Evolutionary conservation across 37 sponge, comb jelly and placozoan species (phyloP), one percentile per base, ranked within the genome.

Genomic region (Crambe crambe): DNA sequence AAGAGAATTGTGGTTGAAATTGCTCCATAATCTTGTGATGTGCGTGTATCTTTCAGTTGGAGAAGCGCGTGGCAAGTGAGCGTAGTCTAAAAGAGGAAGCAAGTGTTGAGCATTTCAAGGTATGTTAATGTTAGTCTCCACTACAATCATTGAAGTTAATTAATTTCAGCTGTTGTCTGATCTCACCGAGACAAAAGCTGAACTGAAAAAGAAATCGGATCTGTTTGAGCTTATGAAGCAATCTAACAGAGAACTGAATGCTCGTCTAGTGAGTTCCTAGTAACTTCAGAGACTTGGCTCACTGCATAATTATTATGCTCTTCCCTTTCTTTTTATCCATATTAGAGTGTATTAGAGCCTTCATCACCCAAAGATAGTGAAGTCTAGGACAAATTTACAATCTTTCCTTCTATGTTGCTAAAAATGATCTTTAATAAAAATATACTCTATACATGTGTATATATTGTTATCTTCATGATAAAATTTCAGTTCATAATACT

Each of bases 191-290:
- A 0, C 32, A 9, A 41, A 56, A 29, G 56, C 9, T 41, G 56
- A 56, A 42, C 57, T 73, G 18, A 32, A 47, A 56, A 56, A 1
- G 3, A 18, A n/a, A 22, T 34, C 21, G 3, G 35, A 47, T 1
- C 58, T 29, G 44, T 3, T 73, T 22, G 74, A 73, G 2, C 2
- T 27, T 56, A 73, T 63, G 64, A 77, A 40, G 43, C 36, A 62
- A 26, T 63, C 77, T 5, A 77, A 77, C 26, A 42, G 31, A n/a
- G 65, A 77, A 2, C 44, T 62, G 23, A 62, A 77, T 37, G 65
- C 31, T 63, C 31, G 31, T 15, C 4, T 77, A 35, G 77, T 77
- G 31, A 77, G 77, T 73, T 25, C 20, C 3, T 38, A 12, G 15
- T 18, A 51, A 18, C 15, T 51, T 9, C 15, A 15, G 9, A 25